Evolutionary conservation across 2,797 vertebrate species (phyloP).

Genomic region (Telmatherina bonti): DNA sequence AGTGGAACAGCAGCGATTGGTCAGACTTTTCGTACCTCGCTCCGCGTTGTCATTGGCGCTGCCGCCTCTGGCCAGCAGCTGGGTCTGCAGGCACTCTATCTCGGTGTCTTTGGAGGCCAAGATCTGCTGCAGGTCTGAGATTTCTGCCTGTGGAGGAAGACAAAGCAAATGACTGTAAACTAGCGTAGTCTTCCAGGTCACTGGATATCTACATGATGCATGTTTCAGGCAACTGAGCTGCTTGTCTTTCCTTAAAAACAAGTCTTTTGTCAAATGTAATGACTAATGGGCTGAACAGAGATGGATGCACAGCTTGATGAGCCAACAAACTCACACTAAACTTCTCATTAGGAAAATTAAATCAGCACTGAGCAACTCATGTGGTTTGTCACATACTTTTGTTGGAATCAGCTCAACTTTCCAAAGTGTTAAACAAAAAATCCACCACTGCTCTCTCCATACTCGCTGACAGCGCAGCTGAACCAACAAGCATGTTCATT

Average conservation of each 20-base stretch:
- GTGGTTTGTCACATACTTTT: background rate
- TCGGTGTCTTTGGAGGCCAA: slow-evolving; percentile 92
- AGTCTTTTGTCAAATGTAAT: background rate
- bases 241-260: background rate
- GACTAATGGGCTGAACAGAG: background rate
- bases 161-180: slow-evolving; percentile 30
- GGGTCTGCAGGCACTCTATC: slow-evolving; percentile 92
- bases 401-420: background rate
- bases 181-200: slow-evolving; percentile 31
- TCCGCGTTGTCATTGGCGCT: slow-evolving; percentile 84
- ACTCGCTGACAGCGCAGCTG: background rate
- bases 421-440: background rate
- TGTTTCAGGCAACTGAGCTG: background rate
- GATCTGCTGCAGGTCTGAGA: slow-evolving; percentile 91
- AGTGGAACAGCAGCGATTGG: slow-evolving; percentile 4
- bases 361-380: background rate
- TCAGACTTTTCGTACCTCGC: slow-evolving; percentile 84
- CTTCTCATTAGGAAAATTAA: background rate
- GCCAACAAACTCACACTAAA: background rate
- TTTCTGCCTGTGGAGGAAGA: slow-evolving; percentile 86
- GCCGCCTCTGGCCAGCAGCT: slow-evolving; percentile 86
- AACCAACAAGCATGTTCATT: background rate
- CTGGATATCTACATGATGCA: background rate
- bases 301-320: background rate
- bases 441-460: background rate